Conservation (phyloP, 2,797 vertebrate species). For the Urocyon cinereoargenteus region DNA sequence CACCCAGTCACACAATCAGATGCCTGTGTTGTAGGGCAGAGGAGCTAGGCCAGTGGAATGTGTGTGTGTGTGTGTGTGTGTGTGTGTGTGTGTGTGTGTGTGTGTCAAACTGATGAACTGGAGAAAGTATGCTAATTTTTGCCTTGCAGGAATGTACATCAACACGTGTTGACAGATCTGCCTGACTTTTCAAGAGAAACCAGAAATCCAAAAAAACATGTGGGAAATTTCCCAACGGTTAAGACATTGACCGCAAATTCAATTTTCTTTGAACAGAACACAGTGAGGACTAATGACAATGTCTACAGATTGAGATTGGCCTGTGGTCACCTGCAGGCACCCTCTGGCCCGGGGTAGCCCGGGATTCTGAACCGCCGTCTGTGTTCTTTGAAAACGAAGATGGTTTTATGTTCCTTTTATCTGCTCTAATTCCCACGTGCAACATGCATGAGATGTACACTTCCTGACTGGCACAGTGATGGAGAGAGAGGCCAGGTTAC, state of each 20-base stretch:
- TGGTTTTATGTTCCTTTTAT: background rate
- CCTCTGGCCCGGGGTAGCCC: rapidly evolving
- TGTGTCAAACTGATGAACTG: background rate
- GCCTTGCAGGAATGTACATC: background rate
- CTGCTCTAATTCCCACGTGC: background rate
- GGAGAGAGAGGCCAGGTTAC: background rate
- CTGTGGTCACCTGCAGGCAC: rapidly evolving
- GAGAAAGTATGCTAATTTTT: background rate
- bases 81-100: background rate
- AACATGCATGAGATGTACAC: rapidly evolving
- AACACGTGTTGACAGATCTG: background rate
- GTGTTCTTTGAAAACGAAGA: background rate
- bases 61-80: background rate
- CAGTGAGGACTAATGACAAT: background rate
- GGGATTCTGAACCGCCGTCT: background rate
- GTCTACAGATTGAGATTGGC: background rate
- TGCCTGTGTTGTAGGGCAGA: background rate
- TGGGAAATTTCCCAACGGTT: background rate
- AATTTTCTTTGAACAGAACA: background rate
- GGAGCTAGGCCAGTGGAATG: background rate
- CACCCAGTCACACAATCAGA: rapidly evolving
- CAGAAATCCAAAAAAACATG: background rate
- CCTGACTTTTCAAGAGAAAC: slow-evolving; percentile 66
- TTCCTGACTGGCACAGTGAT: background rate
- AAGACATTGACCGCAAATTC: background rate